phyloP scores from a whole-genome alignment of 2,888 invertebrate species.

The Rotaria macrura region DNA sequence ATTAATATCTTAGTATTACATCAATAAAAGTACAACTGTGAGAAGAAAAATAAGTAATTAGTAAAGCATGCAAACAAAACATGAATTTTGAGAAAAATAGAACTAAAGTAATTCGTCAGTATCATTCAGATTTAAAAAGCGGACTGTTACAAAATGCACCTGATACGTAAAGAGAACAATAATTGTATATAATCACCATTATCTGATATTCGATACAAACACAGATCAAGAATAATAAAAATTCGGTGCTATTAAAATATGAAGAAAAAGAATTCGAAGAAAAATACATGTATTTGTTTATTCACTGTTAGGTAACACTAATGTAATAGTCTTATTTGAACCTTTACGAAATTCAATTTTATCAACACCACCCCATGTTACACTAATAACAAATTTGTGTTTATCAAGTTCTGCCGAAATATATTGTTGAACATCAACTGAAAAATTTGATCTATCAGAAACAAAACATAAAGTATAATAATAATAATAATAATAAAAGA shows the following conservation, averaged over 20 bases:
- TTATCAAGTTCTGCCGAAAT: not conserved
- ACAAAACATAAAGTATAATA: not conserved
- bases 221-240: not conserved
- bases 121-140: not conserved
- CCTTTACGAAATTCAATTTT: slow-evolving; percentile 13
- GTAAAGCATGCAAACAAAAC: not conserved
- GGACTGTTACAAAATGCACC: not conserved
- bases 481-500: no score
- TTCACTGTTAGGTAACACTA: not conserved
- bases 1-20: not conserved
- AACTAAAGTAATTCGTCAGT: not conserved
- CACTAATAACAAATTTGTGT: not conserved
- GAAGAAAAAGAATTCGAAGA: no score
- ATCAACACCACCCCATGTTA: not conserved
- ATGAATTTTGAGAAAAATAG: not conserved
- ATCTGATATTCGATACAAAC: not conserved
- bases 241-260: not conserved
- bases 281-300: no score
- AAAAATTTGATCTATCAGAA: not conserved
- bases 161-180: not conserved
- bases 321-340: not conserved
- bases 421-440: not conserved
- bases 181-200: not conserved
- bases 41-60: not conserved
- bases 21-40: not conserved